Percentiles rank a stretch among this genome's conserved stretches.
Evolutionary conservation across 2,888 invertebrate genomes (phyloP).

Genomic region (Leucophenga maculata): DNA sequence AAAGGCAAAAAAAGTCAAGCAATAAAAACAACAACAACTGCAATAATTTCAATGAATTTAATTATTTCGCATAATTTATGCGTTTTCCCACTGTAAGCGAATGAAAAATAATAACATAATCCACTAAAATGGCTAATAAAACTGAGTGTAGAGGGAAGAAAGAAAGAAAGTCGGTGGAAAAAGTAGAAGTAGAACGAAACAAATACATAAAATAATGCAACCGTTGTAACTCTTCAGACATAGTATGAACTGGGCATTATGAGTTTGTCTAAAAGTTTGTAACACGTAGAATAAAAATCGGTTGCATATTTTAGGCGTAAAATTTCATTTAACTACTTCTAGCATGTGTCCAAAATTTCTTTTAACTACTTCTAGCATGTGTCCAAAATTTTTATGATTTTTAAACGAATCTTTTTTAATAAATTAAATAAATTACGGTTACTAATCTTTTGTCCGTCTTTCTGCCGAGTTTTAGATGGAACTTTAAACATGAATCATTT

Average conservation of each 20-base stretch:
- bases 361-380: too few species aligned
- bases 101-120: not conserved
- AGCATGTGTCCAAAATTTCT: too few species aligned
- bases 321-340: too few species aligned
- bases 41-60: slow-evolving; percentile 13
- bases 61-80: slow-evolving; percentile 13
- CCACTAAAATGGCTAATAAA: not conserved
- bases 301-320: too few species aligned
- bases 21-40: slow-evolving; percentile 7
- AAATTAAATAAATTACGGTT: too few species aligned
- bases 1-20: not conserved
- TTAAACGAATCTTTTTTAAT: too few species aligned
- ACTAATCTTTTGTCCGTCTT: too few species aligned
- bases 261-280: not conserved
- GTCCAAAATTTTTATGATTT: too few species aligned
- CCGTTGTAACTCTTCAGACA: not conserved
- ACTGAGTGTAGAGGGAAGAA: not conserved
- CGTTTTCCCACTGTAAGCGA: not conserved
- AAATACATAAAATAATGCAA: slow-evolving; percentile 5
- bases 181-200: not conserved
- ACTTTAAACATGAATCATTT: too few species aligned
- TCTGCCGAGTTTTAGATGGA: too few species aligned
- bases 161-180: not conserved
- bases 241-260: not conserved
- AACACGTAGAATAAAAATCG: too few species aligned